Evolutionary conservation across 2,797 vertebrate species (phyloP).

Genomic region (Euthynnus affinis): DNA sequence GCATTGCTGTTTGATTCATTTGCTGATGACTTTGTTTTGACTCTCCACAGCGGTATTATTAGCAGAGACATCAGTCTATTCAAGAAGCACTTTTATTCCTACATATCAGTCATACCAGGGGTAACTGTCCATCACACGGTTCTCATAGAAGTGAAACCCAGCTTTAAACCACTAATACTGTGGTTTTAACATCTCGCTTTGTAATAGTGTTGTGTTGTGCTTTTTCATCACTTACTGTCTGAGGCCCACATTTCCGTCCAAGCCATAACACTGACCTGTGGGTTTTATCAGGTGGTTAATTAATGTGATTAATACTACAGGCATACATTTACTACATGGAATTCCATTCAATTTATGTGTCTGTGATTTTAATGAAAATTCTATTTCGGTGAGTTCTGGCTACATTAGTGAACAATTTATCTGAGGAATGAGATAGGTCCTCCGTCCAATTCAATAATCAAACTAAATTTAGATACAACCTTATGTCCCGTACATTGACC

Average conservation of each 20-base stretch:
- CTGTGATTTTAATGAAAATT: not conserved
- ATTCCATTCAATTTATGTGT: conserved; percentile 17
- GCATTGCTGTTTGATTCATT: conserved; percentile 16
- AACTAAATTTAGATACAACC: not conserved
- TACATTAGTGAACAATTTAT: not conserved
- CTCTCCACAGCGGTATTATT: conserved; percentile 89
- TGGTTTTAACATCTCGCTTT: conserved; percentile 32
- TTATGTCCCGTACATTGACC: not conserved
- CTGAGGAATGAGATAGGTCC: not conserved
- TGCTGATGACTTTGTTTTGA: conserved; percentile 64
- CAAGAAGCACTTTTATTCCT: conserved; percentile 89
- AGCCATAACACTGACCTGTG: not conserved
- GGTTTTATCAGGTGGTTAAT: not conserved
- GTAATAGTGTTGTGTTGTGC: conserved; percentile 14
- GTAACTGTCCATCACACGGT: conserved; percentile 79
- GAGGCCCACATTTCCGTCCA: not conserved
- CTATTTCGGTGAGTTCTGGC: not conserved
- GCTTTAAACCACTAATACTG: conserved; percentile 35
- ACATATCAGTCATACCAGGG: conserved; percentile 88
- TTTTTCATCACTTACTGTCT: conserved; percentile 23
- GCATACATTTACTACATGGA: not conserved
- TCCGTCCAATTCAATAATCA: not conserved
- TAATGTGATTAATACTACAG: not conserved
- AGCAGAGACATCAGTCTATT: conserved; percentile 88
- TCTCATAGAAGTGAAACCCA: conserved; percentile 34